Percentiles rank a stretch among this genome's conserved stretches.
These are phyloP conservation scores for Motacilla alba DNA, from an alignment of 2,113 vertebrate genomes.

Conservation along the genomic window DNA sequence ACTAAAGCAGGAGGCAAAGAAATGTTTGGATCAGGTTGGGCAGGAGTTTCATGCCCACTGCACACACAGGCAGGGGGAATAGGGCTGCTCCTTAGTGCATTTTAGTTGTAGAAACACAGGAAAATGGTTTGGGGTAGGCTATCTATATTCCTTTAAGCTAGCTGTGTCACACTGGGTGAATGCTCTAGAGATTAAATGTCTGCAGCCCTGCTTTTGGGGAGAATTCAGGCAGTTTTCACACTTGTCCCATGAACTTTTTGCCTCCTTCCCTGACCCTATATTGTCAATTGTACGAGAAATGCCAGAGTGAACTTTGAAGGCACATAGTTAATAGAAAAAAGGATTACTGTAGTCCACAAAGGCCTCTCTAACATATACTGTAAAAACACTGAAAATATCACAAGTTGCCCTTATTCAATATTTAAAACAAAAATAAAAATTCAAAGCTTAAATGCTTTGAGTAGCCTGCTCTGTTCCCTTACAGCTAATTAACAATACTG, in stretches of 20 bases:
- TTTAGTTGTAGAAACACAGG: background rate
- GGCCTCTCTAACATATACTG: background rate
- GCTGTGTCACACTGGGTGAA: background rate
- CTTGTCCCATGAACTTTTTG: background rate
- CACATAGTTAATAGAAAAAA: constrained; percentile 16
- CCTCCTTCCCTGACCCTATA: background rate
- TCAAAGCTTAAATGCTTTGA: background rate
- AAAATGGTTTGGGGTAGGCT: background rate
- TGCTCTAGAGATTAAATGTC: background rate
- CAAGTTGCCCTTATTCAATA: background rate
- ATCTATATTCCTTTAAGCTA: background rate
- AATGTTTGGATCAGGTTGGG: background rate
- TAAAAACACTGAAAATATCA: constrained; percentile 49
- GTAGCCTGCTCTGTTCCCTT: background rate
- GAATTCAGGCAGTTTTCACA: background rate
- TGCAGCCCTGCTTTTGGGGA: background rate
- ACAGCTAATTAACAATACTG: background rate
- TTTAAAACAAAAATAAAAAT: background rate
- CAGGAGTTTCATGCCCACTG: background rate
- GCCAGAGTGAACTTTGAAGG: constrained; percentile 49
- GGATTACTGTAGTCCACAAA: constrained; percentile 35
- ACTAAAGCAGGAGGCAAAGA: background rate
- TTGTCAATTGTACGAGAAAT: constrained; percentile 12
- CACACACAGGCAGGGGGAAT: background rate
- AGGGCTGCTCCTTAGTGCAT: fast-evolving